A percentile compares a stretch with the other conserved stretches of the same genome.
Evolutionary conservation across 2,113 vertebrate genomes (phyloP).

Genomic region (Trichechus manatus): DNA sequence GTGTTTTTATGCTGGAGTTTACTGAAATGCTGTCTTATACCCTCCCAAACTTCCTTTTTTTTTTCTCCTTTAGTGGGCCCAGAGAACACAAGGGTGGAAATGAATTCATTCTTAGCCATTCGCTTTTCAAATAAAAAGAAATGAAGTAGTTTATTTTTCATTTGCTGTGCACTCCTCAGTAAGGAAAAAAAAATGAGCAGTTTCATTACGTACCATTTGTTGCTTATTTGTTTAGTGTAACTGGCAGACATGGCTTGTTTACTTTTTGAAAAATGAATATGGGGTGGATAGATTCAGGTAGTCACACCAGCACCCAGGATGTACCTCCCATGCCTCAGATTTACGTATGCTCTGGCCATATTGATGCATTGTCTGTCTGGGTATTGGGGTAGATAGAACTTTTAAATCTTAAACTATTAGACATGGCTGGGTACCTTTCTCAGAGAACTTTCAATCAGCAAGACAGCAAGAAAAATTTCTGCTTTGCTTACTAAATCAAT

Average conservation of each 20-base stretch:
- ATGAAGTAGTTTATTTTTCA: slow-evolving; percentile 64
- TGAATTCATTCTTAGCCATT: slow-evolving; percentile 59
- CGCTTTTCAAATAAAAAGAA: slow-evolving; percentile 60
- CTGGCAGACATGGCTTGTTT: slow-evolving; percentile 55
- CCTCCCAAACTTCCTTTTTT: slow-evolving; percentile 50
- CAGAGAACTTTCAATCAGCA: neutral
- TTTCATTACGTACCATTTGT: slow-evolving; percentile 69
- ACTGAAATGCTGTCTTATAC: slow-evolving; percentile 35
- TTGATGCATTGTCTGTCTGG: neutral
- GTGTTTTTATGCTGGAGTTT: slow-evolving; percentile 46
- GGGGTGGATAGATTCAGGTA: neutral
- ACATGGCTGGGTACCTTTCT: neutral
- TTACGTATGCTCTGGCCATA: neutral
- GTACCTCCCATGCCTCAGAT: neutral
- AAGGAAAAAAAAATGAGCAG: slow-evolving; percentile 39
- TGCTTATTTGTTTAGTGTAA: slow-evolving; percentile 57
- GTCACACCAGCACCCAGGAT: neutral
- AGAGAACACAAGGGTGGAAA: slow-evolving; percentile 38
- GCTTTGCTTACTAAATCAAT: slow-evolving; percentile 6
- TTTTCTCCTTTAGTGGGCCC: neutral
- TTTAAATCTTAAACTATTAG: slow-evolving; percentile 41
- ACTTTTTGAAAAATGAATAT: slow-evolving; percentile 47
- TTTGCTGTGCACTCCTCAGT: slow-evolving; percentile 8
- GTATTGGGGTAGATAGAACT: neutral
- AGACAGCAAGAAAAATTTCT: neutral